A percentile compares a stretch with the other conserved stretches of the same genome.
Conservation (phyloP, 2,888 invertebrate species). For the Phlogophora meticulosa region DNA sequence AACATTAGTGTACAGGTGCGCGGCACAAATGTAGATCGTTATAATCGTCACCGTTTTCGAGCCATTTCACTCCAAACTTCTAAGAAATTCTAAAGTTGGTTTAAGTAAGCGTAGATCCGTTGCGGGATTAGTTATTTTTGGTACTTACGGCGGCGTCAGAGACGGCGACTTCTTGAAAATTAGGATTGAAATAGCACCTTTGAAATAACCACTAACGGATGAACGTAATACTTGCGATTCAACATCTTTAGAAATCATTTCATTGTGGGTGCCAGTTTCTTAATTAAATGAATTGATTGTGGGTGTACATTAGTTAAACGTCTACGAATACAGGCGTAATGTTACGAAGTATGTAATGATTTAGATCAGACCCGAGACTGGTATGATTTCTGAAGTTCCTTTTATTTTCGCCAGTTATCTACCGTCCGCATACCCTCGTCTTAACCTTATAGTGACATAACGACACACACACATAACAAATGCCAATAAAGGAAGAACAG, state of each 20-base stretch:
- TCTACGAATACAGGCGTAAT: too few species aligned
- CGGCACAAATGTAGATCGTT: conserved; percentile 26
- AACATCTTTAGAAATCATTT: conserved; percentile 6
- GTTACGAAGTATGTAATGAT: conserved; percentile 13
- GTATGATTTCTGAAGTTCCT: conserved; percentile 20
- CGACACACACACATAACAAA: conserved; percentile 38
- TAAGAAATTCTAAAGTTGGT: conserved; percentile 36
- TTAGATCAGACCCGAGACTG: conserved; percentile 13
- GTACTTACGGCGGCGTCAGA: conserved; percentile 8
- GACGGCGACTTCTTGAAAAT: conserved; percentile 25
- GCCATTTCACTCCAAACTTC: conserved; percentile 26
- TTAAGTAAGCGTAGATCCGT: conserved; percentile 21
- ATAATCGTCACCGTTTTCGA: conserved; percentile 35
- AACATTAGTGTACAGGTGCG: conserved; percentile 19
- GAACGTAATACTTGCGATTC: background rate
- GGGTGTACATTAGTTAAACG: too few species aligned
- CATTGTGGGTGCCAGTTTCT: background rate
- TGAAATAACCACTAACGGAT: background rate
- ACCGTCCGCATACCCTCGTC: conserved; percentile 39
- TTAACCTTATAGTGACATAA: conserved; percentile 40
- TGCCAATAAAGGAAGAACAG: conserved; percentile 72
- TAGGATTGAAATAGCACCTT: conserved; percentile 13
- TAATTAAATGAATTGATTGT: background rate
- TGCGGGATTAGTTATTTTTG: conserved; percentile 34
- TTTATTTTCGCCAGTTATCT: conserved; percentile 20